Conservation (phyloP, 2,113 vertebrate species). For the Leuciscus idus region DNA sequence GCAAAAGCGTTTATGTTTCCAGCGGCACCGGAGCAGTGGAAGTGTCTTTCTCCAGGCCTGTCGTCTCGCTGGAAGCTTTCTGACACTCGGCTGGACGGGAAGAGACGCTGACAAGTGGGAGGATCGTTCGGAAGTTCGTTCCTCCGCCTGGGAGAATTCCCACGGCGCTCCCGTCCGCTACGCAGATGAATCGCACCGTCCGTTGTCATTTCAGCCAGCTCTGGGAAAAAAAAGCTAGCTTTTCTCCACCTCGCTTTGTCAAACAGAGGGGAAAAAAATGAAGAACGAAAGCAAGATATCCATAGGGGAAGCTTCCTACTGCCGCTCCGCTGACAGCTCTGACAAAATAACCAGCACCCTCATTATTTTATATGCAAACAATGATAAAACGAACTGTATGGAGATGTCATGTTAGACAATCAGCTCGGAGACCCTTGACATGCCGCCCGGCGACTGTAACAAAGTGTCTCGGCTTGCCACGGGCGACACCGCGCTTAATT, state of each 20-base stretch:
- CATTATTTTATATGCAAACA: conserved; percentile 80
- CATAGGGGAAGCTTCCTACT: conserved; percentile 32
- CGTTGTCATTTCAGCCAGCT: conserved; percentile 50
- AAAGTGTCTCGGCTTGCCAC: conserved; percentile 74
- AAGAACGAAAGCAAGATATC: conserved; percentile 20
- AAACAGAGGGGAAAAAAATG: conserved; percentile 11
- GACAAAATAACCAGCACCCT: conserved; percentile 75
- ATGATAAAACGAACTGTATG: conserved; percentile 74
- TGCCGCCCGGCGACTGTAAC: conserved; percentile 70
- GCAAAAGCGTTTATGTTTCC: background rate
- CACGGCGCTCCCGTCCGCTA: conserved; percentile 44
- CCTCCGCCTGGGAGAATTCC: conserved; percentile 45
- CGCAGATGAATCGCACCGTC: conserved; percentile 49
- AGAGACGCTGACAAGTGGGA: conserved; percentile 27
- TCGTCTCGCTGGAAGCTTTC: background rate
- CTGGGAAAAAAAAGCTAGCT: conserved; percentile 12
- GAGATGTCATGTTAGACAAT: conserved; percentile 77
- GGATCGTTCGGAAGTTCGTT: conserved; percentile 23
- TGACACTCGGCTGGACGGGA: background rate
- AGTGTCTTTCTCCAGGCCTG: background rate
- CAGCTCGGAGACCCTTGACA: conserved; percentile 79
- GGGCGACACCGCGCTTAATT: conserved; percentile 85
- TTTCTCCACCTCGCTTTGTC: conserved; percentile 36
- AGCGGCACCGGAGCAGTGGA: background rate
- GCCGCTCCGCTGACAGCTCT: conserved; percentile 67